Base-by-base conservation (phyloP, 2,888 invertebrate genomes). In the Trichogramma evanescens region DNA sequence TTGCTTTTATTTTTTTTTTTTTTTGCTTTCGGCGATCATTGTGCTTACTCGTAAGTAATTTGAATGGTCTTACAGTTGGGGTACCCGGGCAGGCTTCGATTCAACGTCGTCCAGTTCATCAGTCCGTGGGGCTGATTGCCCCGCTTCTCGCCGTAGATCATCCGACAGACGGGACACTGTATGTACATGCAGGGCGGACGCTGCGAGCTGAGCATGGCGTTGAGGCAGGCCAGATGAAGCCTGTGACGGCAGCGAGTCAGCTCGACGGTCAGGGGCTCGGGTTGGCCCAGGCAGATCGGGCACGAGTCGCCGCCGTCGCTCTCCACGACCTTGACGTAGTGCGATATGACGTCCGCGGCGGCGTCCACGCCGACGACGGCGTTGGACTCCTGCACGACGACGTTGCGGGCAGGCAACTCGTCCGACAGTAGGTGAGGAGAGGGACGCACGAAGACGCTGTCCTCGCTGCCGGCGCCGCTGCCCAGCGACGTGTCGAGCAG, bases 151-250 rank as follows among this genome's bases (percentile, higher is more conserved):
- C 93, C 93, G 77, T 92, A 92, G 68, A 89, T 86, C 69, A 86
- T 86, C 65, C 92, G 91, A 78, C 94, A 94, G 39, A 90, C 88
- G 4, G 90, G 89, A 75, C 95, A 95, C 77, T 91, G 91, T 69
- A 93, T 86, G 76, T 89, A 89, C 68, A 89, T 75, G 4, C 75
- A 75, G 83, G 75, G 75, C 63, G 74, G 74, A 70, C 83, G 83
- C 67, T 85, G 84, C 39, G 84, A 84, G 53, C 86, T 86, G 58
- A 91, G 84, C 81, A 89, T 86, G 51, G 86, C 86, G 72, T 87
- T 86, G 49, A 93, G 81, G 74, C 93, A 93, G 69, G 87, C 86
- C 69, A 89, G 82, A 78, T 93, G 93, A 78, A 92, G 83, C 76
- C 88, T 82, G 79, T 93, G 93, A 65, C 84, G 84, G 77, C 93